Conservation (phyloP, 2,113 vertebrate genomes). For the Leptocoma aspasia region DNA sequence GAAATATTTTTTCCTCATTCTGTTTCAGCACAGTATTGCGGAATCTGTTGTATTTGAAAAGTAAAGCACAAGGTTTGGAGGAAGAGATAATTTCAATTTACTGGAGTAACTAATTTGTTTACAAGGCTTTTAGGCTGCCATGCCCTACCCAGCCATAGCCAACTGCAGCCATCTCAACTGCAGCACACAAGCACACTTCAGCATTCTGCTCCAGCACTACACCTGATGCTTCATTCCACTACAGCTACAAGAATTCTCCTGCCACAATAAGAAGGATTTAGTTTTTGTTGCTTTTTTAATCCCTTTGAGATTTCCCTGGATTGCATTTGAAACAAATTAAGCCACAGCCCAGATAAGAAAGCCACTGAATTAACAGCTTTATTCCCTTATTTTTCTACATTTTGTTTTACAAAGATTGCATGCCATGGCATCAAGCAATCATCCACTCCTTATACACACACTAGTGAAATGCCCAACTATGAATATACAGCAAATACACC, state of each 20-base stretch:
- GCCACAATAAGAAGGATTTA: neutral
- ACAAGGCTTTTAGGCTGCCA: neutral
- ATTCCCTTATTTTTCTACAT: neutral
- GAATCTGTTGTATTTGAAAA: neutral
- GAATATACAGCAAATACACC: neutral
- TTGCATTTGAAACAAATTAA: neutral
- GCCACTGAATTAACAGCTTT: neutral
- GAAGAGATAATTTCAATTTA: neutral
- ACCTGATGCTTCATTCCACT: neutral
- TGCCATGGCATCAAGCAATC: neutral
- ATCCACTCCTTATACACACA: neutral
- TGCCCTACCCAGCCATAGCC: neutral
- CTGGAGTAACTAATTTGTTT: neutral
- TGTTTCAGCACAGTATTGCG: neutral
- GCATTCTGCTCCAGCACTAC: neutral
- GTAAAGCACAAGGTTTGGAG: neutral
- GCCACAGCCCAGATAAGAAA: neutral
- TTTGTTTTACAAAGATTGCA: neutral
- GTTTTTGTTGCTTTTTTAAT: neutral
- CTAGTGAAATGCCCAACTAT: neutral
- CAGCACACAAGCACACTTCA: neutral
- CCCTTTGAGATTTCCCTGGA: neutral
- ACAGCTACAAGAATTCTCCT: neutral
- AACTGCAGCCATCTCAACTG: neutral
- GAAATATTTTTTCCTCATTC: neutral